These are phyloP conservation scores for Cavia porcellus DNA, from an alignment of 2,113 vertebrate species.

Conservation along the genomic window DNA sequence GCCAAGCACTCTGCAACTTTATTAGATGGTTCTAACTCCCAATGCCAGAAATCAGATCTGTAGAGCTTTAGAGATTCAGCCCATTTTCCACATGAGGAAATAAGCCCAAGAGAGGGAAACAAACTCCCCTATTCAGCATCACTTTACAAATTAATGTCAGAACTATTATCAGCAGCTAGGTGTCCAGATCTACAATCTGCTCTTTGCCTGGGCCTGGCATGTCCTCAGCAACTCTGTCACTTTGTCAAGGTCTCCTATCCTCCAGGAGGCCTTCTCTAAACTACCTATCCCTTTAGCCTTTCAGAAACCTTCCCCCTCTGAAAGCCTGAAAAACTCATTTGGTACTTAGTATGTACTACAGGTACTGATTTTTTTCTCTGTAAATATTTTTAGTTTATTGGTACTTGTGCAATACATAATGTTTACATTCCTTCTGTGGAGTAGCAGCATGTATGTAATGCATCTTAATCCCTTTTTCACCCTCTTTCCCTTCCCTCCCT, in stretches of 20 bases:
- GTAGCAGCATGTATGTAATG: neutral
- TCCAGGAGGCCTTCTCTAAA: constrained; percentile 46
- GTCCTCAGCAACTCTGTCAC: neutral
- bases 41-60: constrained; percentile 23
- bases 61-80: constrained; percentile 1
- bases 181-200: neutral
- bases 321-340: constrained; percentile 58
- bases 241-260: neutral
- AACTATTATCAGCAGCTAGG: neutral
- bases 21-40: neutral
- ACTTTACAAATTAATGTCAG: constrained; percentile 31
- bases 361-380: neutral
- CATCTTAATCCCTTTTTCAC: neutral
- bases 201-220: neutral
- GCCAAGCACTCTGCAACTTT: neutral
- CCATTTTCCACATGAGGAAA: constrained; percentile 53
- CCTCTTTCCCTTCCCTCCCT: neutral
- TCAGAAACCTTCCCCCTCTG: constrained; percentile 30
- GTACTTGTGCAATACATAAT: neutral
- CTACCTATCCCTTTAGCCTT: constrained; percentile 32
- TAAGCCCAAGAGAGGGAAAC: constrained; percentile 10
- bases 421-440: neutral
- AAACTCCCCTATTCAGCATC: constrained; percentile 35
- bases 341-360: constrained; percentile 46
- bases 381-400: neutral